Conservation (phyloP, 2,113 vertebrate species). For the Hylia prasina region DNA sequence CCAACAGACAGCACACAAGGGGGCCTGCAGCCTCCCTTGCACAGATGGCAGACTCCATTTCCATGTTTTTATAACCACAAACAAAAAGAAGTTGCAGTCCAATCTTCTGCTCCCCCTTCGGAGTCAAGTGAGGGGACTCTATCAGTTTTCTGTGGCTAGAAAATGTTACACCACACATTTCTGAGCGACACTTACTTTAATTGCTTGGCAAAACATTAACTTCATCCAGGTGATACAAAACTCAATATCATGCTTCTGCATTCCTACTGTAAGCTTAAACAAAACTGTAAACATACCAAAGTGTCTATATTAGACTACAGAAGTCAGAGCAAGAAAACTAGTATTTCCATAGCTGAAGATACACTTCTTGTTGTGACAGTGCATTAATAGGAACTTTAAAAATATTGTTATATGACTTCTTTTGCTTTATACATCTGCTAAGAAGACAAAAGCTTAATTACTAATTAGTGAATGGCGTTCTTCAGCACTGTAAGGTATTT, state of each 20-base stretch:
- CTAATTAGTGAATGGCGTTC: not conserved
- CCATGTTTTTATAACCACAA: not conserved
- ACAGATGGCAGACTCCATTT: fast-evolving
- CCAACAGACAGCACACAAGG: not conserved
- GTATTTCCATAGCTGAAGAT: not conserved
- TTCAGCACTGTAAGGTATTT: not conserved
- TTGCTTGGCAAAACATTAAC: slow-evolving; percentile 39
- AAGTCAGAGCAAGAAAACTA: slow-evolving; percentile 31
- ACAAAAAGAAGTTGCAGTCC: not conserved
- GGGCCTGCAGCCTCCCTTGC: not conserved
- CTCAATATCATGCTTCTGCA: slow-evolving; percentile 47
- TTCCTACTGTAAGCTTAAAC: slow-evolving; percentile 43
- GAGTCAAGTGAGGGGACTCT: not conserved
- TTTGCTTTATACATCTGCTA: slow-evolving; percentile 20
- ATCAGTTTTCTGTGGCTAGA: not conserved
- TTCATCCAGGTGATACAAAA: slow-evolving; percentile 41
- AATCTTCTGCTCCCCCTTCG: not conserved
- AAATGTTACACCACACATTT: not conserved
- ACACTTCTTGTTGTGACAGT: not conserved
- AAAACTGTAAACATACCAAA: slow-evolving; percentile 15
- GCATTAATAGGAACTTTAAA: not conserved
- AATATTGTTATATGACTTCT: not conserved
- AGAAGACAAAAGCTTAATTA: not conserved
- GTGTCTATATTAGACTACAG: slow-evolving; percentile 11
- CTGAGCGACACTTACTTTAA: slow-evolving; percentile 39